Evolutionary conservation across 2,113 vertebrate species (phyloP).

Genomic region (Callaeas wilsoni): DNA sequence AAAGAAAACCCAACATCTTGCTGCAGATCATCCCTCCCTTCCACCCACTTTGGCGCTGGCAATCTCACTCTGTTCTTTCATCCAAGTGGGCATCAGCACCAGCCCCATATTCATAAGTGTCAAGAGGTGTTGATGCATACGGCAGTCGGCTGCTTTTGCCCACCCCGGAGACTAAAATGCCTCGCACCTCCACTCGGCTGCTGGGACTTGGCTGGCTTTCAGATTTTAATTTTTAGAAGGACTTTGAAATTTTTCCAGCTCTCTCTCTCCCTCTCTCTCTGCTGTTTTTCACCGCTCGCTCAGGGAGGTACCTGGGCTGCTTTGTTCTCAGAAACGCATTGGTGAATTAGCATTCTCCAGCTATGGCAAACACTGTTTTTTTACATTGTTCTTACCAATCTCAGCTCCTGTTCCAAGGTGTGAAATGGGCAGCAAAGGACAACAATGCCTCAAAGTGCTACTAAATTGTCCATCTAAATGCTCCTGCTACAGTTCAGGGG

Average conservation of each 20-base stretch:
- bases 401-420: neutral
- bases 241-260: slow-evolving; percentile 63
- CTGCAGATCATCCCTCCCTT: slow-evolving; percentile 50
- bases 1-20: slow-evolving; percentile 56
- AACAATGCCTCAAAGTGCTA: neutral
- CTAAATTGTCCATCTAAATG: neutral
- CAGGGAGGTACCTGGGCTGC: slow-evolving; percentile 40
- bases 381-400: neutral
- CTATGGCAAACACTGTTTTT: neutral
- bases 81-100: slow-evolving; percentile 69
- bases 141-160: slow-evolving; percentile 56
- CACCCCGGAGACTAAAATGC: slow-evolving; percentile 60
- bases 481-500: neutral
- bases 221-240: slow-evolving; percentile 60
- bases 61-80: slow-evolving; percentile 42
- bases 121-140: slow-evolving; percentile 67
- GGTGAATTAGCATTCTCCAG: neutral
- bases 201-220: slow-evolving; percentile 58
- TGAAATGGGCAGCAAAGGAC: neutral
- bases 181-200: slow-evolving; percentile 61
- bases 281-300: neutral
- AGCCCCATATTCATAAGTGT: slow-evolving; percentile 49
- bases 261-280: neutral
- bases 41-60: slow-evolving; percentile 2
- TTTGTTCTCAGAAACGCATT: slow-evolving; percentile 14